Evolutionary conservation across 2,113 vertebrate species (phyloP), one percentile per base, ranked within the genome.

Genomic region (Cryptomyrus ogoouensis): DNA sequence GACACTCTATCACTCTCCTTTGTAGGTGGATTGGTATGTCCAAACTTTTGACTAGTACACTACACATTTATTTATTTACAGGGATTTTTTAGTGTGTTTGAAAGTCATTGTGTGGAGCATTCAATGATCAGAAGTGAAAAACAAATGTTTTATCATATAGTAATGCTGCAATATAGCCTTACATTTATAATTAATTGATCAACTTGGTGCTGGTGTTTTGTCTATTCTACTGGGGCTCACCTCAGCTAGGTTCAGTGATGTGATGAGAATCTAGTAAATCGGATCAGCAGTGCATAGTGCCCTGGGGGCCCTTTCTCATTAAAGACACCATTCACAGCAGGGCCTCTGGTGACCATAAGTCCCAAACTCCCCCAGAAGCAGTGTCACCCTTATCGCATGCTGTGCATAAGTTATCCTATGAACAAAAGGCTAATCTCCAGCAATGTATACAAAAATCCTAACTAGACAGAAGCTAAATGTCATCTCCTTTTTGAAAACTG

Each of bases 191-290:
- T 39, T 80, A 27, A 86, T 50, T 50, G n/a, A 86, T 49, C 13
- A 42, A 2, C 74, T 80, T 80, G 24, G 24, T 62, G 56, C 56
- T 62, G 21, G 56, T 62, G 24, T n/a, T 62, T n/a, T 62, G 56
- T 62, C 9, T 13, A 4, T 86, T 86, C 44, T 42, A 13, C 83
- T 50, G 31, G 31, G 31, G 50, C 19, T 12, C 13, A 2, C 27
- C 27, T 84, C 17, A 84, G 44, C 42, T 7, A 35, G 47, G 50
- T 27, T 87, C 85, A 52, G 31, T 31, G 47, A 27, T 87, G 46
- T 87, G 85, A 87, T 4, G 8, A 87, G n/a, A 53, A n/a, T 56
- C 50, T 87, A 53, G 49, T 19, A 87, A 87, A 87, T 87, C 50
- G 5, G 27, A 53, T 56, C 85, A 87, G 50, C 50, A 35, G 85